phyloP scores from a whole-genome alignment of 2,888 invertebrate genomes.

The Herminia tarsipennalis region DNA sequence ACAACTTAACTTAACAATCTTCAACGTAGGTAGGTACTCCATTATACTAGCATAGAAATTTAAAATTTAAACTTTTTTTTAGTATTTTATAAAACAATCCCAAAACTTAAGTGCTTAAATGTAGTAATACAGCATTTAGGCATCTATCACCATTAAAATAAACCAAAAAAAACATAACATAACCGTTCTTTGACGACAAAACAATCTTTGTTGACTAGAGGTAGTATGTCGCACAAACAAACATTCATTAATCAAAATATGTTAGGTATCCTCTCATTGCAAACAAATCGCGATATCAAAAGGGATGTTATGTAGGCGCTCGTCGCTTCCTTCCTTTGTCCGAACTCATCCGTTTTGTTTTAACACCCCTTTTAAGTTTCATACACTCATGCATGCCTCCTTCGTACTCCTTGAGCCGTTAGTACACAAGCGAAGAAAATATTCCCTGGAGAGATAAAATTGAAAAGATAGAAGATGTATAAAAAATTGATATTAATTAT shows the following conservation, averaged over 20 bases:
- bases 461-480: too few relatives aligned
- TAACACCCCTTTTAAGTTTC: slow-evolving; percentile 83
- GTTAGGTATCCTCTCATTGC: slow-evolving; percentile 72
- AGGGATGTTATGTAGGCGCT: slow-evolving; percentile 71
- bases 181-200: not conserved
- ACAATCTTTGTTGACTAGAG: not conserved
- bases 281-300: slow-evolving; percentile 72
- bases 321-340: slow-evolving; percentile 83
- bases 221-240: slow-evolving; percentile 26
- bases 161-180: too few relatives aligned
- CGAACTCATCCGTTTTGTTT: slow-evolving; percentile 84
- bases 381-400: slow-evolving; percentile 75
- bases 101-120: too few relatives aligned
- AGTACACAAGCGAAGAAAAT: slow-evolving; percentile 42
- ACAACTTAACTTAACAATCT: too few relatives aligned
- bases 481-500: too few relatives aligned
- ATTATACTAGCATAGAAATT: too few relatives aligned
- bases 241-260: slow-evolving; percentile 81
- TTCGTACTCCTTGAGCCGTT: slow-evolving; percentile 54
- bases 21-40: too few relatives aligned
- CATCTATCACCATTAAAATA: too few relatives aligned
- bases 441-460: slow-evolving; percentile 3
- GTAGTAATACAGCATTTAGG: too few relatives aligned
- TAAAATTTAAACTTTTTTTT: too few relatives aligned
- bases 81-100: too few relatives aligned